Base-by-base conservation (phyloP, 2,888 invertebrate species). In the Drosophila diplacantha region DNA sequence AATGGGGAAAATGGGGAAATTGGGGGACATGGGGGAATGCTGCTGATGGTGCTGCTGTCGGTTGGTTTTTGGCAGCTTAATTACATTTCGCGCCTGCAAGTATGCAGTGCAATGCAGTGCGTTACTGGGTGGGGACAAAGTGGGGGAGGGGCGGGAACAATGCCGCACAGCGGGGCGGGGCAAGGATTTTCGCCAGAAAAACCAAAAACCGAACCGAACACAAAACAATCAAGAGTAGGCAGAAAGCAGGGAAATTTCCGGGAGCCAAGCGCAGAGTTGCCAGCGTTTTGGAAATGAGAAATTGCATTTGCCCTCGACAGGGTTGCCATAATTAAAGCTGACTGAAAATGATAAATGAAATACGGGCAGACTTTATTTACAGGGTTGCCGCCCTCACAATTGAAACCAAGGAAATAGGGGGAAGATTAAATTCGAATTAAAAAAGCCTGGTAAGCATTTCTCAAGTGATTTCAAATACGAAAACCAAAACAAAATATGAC, bases 81-180 rank as follows among this genome's bases (percentile, higher is more conserved):
- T 80, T 80, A 77, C 83, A 81, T 81, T 81, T 75, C 75, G 80
- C 77, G 77, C 80, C 77, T 80, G 83, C 72, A 74, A 76, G 73
- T 74, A 81, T 83, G 82, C 82, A 74, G 51, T 63, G 71, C 67
- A 74, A 53, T 63, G 71, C 67, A 60, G 20, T 56, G 53, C 54
- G 53, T 24, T 49, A 9, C 24, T 18, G 29, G 22, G 9, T 5
- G 18, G 47, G 39, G 20, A 57, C 52, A 39, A 20, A 11, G 38
- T 2, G 38, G 12, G n/a, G 3, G 20, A 29, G 26, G 26, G 3
- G 9, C 59, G 58, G 58, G 51, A 49, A 39, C 31, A 54, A 53
- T 26, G 26, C 44, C 44, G 18, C 37, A 31, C 11, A n/a, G 8
- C n/a, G 16, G 12, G 3, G 26, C 5, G 53, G 9, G 37, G 3